These are phyloP conservation scores for Elaphurus davidianus DNA, from an alignment of 2,113 vertebrate species.

Conservation along the genomic window DNA sequence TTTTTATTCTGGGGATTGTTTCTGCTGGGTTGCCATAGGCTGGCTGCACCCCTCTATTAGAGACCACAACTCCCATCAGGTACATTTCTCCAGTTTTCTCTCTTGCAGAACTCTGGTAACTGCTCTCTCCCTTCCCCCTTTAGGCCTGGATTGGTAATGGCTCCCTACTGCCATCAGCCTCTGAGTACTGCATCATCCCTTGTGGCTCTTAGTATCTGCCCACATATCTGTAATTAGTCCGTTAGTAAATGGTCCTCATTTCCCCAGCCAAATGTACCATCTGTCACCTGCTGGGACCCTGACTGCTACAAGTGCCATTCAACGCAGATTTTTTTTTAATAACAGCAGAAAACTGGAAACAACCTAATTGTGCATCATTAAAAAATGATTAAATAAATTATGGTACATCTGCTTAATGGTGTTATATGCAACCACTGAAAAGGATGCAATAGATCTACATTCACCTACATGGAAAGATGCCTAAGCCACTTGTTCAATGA, in stretches of 20 bases:
- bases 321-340: neutral
- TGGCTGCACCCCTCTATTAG: neutral
- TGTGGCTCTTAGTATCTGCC: neutral
- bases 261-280: neutral
- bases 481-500: neutral
- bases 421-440: neutral
- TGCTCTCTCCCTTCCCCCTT: neutral
- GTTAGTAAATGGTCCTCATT: neutral
- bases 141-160: neutral
- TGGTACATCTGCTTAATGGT: neutral
- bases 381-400: constrained; percentile 3
- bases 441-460: neutral
- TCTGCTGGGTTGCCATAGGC: neutral
- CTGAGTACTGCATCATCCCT: neutral
- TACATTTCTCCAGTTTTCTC: neutral
- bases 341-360: neutral
- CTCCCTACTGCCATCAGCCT: neutral
- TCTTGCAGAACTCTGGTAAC: neutral
- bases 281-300: neutral
- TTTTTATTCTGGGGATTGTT: neutral
- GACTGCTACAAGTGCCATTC: neutral
- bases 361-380: neutral
- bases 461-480: neutral
- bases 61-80: neutral
- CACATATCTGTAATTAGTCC: neutral